Conservation (phyloP, 2,888 invertebrate genomes). For the Danaus chrysippus region DNA sequence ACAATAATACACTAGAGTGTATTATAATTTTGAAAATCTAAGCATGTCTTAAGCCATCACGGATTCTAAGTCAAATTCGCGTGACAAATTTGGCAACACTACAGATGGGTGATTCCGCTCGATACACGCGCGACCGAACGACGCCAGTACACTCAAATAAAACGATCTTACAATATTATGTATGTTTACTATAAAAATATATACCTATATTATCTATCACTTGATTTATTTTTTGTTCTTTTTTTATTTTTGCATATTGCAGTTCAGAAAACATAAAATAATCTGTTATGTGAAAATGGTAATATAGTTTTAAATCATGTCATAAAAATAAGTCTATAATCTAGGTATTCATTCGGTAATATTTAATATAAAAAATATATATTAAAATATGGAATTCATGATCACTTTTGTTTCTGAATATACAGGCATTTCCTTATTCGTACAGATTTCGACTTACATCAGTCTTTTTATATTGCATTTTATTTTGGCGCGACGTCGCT, state of each 20-base stretch:
- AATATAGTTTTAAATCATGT: too few relatives aligned
- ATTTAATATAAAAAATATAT: background rate
- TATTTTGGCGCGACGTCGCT: conserved; percentile 46
- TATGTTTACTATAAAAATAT: background rate
- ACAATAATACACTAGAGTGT: too few relatives aligned
- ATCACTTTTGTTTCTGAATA: conserved; percentile 27
- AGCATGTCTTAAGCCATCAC: background rate
- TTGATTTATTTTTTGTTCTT: background rate
- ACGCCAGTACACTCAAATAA: conserved; percentile 41
- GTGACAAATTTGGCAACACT: conserved; percentile 29
- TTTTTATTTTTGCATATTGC: too few relatives aligned
- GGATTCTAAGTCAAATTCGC: conserved; percentile 2
- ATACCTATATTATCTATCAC: background rate
- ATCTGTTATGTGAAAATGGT: too few relatives aligned
- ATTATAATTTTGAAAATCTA: too few relatives aligned
- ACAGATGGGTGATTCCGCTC: conserved; percentile 33
- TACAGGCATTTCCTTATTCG: conserved; percentile 39
- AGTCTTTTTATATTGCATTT: conserved; percentile 51
- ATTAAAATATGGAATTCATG: background rate
- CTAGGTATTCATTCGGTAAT: too few relatives aligned
- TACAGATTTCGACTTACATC: conserved; percentile 45
- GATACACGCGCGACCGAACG: conserved; percentile 48
- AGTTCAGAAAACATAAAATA: too few relatives aligned
- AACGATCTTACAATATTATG: conserved; percentile 3
- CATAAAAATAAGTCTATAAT: too few relatives aligned